Conservation (phyloP, 2,113 vertebrate genomes). For the Artemisiospiza belli region DNA sequence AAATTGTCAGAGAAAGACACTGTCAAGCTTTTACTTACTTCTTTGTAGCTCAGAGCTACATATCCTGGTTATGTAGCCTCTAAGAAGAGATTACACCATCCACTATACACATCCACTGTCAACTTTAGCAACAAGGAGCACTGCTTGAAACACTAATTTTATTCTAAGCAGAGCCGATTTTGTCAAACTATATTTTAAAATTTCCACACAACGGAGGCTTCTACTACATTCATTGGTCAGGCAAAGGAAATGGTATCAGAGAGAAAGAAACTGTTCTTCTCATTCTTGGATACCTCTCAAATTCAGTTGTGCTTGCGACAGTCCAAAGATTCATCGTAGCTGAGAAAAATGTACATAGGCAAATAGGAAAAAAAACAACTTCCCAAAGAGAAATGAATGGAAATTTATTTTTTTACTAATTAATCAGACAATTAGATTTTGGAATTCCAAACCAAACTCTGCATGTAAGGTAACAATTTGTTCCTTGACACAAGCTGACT, state of each 20-base stretch:
- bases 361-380: neutral
- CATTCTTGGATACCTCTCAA: neutral
- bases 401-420: neutral
- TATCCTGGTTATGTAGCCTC: neutral
- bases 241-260: neutral
- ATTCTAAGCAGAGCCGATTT: neutral
- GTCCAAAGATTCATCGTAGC: neutral
- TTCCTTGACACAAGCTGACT: neutral
- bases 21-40: neutral
- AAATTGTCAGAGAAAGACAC: neutral
- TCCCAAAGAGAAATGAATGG: neutral
- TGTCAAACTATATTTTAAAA: neutral
- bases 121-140: neutral
- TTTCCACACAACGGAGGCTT: neutral
- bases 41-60: neutral
- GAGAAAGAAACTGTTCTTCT: neutral
- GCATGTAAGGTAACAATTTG: neutral
- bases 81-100: neutral
- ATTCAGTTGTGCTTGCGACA: neutral
- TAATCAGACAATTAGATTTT: neutral
- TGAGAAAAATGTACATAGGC: rapidly evolving
- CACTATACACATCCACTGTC: neutral
- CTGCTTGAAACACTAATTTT: neutral
- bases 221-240: neutral
- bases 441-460: neutral